A percentile compares a stretch with the other conserved stretches of the same genome.
phyloP scores from a whole-genome alignment of 2,888 invertebrate genomes.

The Bombylius discolor region DNA sequence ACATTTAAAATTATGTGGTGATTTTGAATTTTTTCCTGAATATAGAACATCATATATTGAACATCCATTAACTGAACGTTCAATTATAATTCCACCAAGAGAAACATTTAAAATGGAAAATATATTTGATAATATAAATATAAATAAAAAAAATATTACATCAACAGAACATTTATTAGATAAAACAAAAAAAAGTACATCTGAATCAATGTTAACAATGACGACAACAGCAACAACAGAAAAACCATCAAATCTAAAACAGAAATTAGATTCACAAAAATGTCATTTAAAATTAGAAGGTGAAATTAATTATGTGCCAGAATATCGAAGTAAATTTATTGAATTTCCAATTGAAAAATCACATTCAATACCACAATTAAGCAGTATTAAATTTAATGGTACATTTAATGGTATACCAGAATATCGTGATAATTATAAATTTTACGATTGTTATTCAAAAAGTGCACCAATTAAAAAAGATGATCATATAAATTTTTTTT shows the following conservation, averaged over 20 bases:
- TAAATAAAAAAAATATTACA: neutral
- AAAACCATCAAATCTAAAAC: neutral
- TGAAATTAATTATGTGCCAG: conserved; percentile 21
- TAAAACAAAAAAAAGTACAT: neutral
- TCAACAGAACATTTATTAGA: neutral
- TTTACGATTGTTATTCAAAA: conserved; percentile 33
- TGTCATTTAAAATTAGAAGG: conserved; percentile 19
- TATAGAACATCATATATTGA: conserved; percentile 27
- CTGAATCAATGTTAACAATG: neutral
- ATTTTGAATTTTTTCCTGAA: conserved; percentile 24
- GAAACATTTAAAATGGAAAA: conserved; percentile 1
- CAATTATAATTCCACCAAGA: neutral
- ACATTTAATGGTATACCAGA: conserved; percentile 30
- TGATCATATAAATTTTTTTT: conserved; percentile 29
- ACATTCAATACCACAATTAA: conserved; percentile 34
- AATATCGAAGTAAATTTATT: conserved; percentile 31
- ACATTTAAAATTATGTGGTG: conserved; percentile 23
- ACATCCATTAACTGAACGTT: conserved; percentile 29
- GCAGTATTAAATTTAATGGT: conserved; percentile 31
- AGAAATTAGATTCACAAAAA: conserved; percentile 18
- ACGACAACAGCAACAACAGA: neutral
- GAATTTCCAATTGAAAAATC: conserved; percentile 31
- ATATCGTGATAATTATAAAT: conserved; percentile 32
- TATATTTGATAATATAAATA: neutral
- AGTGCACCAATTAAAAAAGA: conserved; percentile 33